Evolutionary conservation across 2,888 invertebrate genomes (phyloP), one percentile per base, ranked within the genome.

Genomic region (Drosophila flavopinicola): DNA sequence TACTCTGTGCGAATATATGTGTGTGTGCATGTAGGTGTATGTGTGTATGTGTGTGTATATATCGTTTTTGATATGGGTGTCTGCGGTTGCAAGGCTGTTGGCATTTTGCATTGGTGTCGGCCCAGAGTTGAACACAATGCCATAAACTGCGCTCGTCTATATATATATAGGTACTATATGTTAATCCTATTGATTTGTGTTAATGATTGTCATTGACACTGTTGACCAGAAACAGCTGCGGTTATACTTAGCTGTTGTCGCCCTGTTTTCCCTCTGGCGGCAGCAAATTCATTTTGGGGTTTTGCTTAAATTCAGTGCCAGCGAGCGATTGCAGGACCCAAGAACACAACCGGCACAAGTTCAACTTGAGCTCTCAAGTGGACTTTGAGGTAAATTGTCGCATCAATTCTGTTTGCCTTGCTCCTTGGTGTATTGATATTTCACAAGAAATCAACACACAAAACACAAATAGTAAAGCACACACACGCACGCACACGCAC

Each of bases 361-460:
- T 59, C 54, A 57, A 65, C 76, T 69, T 63, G 56, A 71, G 65
- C 49, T 72, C 60, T 78, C 49, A 54, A 78, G 78, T 85, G 69
- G 82, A 68, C 82, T 64, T 60, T 52, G 58, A 70, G 71, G 75
- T 75, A 69, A 75, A 73, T 59, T 73, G 67, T 66, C 73, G 58
- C 52, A 67, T 73, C 54, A 51, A 67, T 60, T 80, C 57, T 51
- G 51, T 85, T 74, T 78, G 75, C 56, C 44, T 53, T 44, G 52
- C 47, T 87, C 75, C 75, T 76, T 88, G 76, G 65, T 72, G 77
- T 79, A 78, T 86, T 86, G 88, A 88, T 79, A 75, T 88, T 88
- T 86, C 75, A 86, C 75, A 67, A 78, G 85, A 82, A 78, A 86
- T 86, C 87, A 88, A 74, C 78, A 85, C 76, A 85, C 65, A 70